Evolutionary conservation across 2,888 invertebrate genomes (phyloP).

Genomic region (Seladonia tumulorum): DNA sequence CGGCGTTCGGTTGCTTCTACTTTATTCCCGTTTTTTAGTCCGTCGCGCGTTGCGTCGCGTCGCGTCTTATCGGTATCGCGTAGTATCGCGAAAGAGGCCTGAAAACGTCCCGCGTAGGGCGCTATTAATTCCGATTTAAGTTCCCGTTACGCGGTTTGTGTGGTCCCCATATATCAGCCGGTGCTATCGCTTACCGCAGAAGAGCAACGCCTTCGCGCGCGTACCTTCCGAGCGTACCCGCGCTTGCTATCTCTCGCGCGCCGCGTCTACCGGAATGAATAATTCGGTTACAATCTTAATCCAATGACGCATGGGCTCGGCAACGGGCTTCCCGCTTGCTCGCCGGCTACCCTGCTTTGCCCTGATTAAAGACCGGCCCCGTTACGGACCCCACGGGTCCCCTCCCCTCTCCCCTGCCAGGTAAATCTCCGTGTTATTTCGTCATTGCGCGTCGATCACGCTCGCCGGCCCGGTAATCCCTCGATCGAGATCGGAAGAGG

Average conservation of each 20-base stretch:
- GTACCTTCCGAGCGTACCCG: background rate
- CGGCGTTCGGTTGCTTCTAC: background rate
- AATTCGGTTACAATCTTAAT: conserved; percentile 80
- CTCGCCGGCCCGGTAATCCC: conserved; percentile 6
- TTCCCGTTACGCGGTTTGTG: conserved; percentile 81
- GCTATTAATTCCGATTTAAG: conserved; percentile 81
- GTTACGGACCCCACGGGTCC: conserved; percentile 31
- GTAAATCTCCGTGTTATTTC: conserved; percentile 64
- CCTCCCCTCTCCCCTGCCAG: no score
- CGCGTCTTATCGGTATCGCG: background rate
- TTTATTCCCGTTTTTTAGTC: background rate
- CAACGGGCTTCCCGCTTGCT: conserved; percentile 26
- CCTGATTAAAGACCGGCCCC: conserved; percentile 68
- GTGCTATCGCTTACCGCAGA: conserved; percentile 72
- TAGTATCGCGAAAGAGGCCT: conserved; percentile 27
- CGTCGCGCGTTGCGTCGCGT: background rate
- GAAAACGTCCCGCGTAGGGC: conserved; percentile 72
- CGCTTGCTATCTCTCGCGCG: conserved; percentile 53
- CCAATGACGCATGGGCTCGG: conserved; percentile 75
- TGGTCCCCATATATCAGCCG: conserved; percentile 80
- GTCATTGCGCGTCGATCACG: conserved; percentile 19
- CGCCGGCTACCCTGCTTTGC: conserved; percentile 55
- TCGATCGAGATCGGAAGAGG: background rate
- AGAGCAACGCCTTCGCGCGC: conserved; percentile 66
- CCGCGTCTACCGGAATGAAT: conserved; percentile 77